Evolutionary conservation across 2,888 invertebrate species (phyloP).

Genomic region (Petrolisthes manimaculis): DNA sequence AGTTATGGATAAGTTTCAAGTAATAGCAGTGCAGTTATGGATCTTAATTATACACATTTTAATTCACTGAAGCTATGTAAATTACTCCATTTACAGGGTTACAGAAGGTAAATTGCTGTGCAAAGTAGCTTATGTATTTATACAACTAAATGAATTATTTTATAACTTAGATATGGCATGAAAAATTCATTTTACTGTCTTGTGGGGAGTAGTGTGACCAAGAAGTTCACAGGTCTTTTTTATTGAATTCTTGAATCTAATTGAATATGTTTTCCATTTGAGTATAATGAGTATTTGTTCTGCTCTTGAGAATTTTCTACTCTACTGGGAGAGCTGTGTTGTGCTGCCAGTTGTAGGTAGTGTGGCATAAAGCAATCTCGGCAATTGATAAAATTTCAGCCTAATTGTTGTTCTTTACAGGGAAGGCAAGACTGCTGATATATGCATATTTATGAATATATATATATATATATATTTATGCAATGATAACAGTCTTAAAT

Average conservation of each 20-base stretch:
- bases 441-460: conserved; percentile 35
- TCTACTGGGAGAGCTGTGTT: conserved; percentile 38
- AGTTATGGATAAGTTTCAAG: no score
- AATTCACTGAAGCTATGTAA: background rate
- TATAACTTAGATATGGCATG: conserved; percentile 45
- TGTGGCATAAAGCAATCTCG: conserved; percentile 22
- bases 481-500: conserved; percentile 48
- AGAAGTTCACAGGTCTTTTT: background rate
- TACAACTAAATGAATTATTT: conserved; percentile 33
- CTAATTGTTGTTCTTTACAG: conserved; percentile 60
- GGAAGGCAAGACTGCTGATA: conserved; percentile 57
- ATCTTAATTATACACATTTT: no score
- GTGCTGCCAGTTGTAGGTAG: conserved; percentile 42
- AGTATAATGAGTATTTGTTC: conserved; percentile 20
- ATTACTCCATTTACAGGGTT: background rate
- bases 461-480: conserved; percentile 35
- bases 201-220: conserved; percentile 32
- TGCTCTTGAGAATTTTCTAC: conserved; percentile 36
- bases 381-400: conserved; percentile 37
- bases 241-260: background rate
- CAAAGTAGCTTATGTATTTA: conserved; percentile 34
- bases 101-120: conserved; percentile 27
- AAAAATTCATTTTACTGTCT: conserved; percentile 11
- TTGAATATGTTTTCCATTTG: conserved; percentile 2
- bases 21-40: no score